phyloP scores from a whole-genome alignment of 2,113 vertebrate species.

The Daboia siamensis region DNA sequence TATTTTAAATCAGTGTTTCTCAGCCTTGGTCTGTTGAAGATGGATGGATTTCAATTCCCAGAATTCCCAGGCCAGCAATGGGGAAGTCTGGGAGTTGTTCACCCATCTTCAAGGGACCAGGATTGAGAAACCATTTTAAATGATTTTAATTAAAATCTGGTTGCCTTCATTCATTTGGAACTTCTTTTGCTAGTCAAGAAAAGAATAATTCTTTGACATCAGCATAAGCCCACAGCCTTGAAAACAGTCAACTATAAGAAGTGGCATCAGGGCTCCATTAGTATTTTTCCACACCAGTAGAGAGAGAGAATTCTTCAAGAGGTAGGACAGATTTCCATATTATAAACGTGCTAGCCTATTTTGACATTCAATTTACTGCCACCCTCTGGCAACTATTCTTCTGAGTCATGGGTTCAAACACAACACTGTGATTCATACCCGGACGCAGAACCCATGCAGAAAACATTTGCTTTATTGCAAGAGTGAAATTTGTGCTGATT shows the following conservation, averaged over 20 bases:
- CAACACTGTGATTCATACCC: background rate
- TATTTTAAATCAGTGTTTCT: background rate
- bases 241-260: background rate
- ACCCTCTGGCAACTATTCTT: background rate
- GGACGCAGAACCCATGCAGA: background rate
- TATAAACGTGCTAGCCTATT: background rate
- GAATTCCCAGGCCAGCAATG: background rate
- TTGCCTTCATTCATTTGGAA: background rate
- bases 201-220: background rate
- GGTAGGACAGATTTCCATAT: background rate
- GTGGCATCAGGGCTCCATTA: background rate
- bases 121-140: background rate
- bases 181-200: background rate
- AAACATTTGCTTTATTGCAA: background rate
- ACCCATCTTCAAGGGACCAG: background rate
- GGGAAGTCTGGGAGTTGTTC: background rate
- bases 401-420: background rate
- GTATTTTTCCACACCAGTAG: background rate
- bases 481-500: constrained; percentile 16
- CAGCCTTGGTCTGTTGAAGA: background rate
- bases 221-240: background rate
- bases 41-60: background rate
- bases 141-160: background rate
- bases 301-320: background rate
- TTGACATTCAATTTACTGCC: background rate